Base-by-base conservation (phyloP, 2,113 vertebrate species). In the Cricetomys ansorgei region DNA sequence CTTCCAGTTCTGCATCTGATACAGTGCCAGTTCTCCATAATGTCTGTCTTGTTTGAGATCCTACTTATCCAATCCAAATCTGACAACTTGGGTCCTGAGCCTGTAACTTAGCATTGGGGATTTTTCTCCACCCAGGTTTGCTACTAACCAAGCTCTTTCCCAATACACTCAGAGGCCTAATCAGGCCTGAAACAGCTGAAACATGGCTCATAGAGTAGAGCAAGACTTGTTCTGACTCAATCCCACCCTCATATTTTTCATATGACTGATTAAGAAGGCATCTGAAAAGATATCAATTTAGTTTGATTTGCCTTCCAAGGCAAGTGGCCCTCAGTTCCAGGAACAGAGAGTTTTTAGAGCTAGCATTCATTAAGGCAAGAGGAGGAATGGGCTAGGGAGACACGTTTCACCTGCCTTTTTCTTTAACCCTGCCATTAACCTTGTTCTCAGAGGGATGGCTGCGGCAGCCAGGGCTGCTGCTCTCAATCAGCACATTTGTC, bases 321-420 rank as follows among this genome's bases (percentile, higher is more conserved):
- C 45, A 92, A 89, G 45, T 79, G 94, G 86, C 43, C 72, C 73
- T 97, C 37, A 2, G 50, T 34, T 93, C 62, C 55, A 83, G 50
- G 75, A 95, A 88, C 3, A 94, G 86, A 69, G 9, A 91, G 29
- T 37, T 10, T 95, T 92, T 81, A 40, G 75, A 88, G 11, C 8
- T 93, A 76, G 40, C 90, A 93, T 88, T 95, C 83, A 97, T 86
- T 87, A 96, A 92, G 88, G 64, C 84, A 85, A 92, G 73, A 89
- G 70, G 70, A 90, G 65, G 76, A 72, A 37, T 23, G 53, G 40
- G 70, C 45, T 29, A 43, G 21, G n/a, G 72, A 92, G 85, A 80
- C 45, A 86, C 5, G 3, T 57, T 85, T 62, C 70, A 92, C 88
- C 65, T 95, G 85, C 89, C 48, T 96, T 96, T 97, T 55, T 65